Base-by-base conservation (phyloP, 2,797 vertebrate genomes). In the Phataginus tricuspis region DNA sequence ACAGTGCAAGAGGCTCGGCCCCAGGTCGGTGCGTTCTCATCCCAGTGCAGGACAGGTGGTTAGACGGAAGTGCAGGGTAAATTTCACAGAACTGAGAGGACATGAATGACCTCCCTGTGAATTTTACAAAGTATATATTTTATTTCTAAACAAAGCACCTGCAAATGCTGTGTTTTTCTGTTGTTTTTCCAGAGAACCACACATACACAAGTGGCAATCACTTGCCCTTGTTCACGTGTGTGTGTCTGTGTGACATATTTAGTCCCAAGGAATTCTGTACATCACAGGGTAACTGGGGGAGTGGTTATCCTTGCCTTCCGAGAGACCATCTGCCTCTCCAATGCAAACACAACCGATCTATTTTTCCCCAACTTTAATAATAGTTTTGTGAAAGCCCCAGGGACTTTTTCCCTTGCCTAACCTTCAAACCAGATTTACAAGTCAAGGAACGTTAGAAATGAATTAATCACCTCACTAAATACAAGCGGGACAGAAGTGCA, bases 351-450 rank as follows among this genome's bases (percentile, higher is more conserved):
- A 4, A 57, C n/a, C 1, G 0, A 37, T 78, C 51, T 2, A 16
- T 78, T 89, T 80, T 57, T 59, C 57, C 83, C 85, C 82, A n/a
- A 31, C 88, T 74, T 83, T 10, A 86, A 59, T 79, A 49, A 79
- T 14, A 39, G 75, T 86, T 78, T 16, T 12, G 42, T 4, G 89
- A 45, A 74, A 80, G 90, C 92, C 79, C 71, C 19, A 2, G 84
- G 59, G 90, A 15, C 68, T 4, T 71, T 4, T 68, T 78, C 51
- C 77, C 74, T 80, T 2, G 71, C 66, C 80, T 85, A 53, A 55
- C 57, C 86, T 92, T 79, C 91, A 79, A 74, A 63, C 72, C 88
- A 69, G 85, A 90, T 64, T 77, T 72, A 55, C 66, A 49, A 87
- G 89, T 79, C 86, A 14, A 37, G 87, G 66, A 68, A 64, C 31